Evolutionary conservation across 2,797 vertebrate species (phyloP).

Genomic region (Falco concolor): DNA sequence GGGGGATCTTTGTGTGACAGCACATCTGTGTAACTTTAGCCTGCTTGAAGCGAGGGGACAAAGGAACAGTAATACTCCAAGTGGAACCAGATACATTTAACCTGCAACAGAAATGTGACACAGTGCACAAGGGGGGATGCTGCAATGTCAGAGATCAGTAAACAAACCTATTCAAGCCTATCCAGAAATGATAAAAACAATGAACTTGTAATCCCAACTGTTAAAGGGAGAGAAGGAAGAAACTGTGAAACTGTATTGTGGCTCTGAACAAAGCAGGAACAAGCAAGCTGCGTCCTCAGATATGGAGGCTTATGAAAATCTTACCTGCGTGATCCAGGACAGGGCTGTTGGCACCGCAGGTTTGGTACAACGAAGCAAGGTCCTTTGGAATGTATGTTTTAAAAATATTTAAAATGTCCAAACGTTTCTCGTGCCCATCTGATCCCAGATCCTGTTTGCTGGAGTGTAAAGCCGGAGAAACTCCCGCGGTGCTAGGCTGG

Average conservation of each 20-base stretch:
- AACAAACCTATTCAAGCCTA: slow-evolving; percentile 20
- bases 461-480: slow-evolving; percentile 50
- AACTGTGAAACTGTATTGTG: not conserved
- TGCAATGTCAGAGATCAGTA: not conserved
- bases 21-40: slow-evolving; percentile 30
- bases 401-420: slow-evolving; percentile 87
- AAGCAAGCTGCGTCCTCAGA: not conserved
- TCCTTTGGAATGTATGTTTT: slow-evolving; percentile 93
- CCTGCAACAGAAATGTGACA: slow-evolving; percentile 5
- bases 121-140: not conserved
- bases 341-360: slow-evolving; percentile 86
- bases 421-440: slow-evolving; percentile 77
- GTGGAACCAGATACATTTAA: slow-evolving; percentile 18
- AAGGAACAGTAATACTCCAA: slow-evolving; percentile 10
- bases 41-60: not conserved
- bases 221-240: not conserved
- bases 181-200: slow-evolving; percentile 12
- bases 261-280: not conserved
- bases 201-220: not conserved
- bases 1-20: not conserved
- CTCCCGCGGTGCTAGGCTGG: slow-evolving; percentile 39
- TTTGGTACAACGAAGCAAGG: slow-evolving; percentile 89
- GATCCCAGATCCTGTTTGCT: slow-evolving; percentile 76
- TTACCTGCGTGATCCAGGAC: slow-evolving; percentile 88
- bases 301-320: not conserved